Evolutionary conservation across 2,888 invertebrate species (phyloP), one percentile per base, ranked within the genome.

Genomic region (Neoaliturus tenellus): DNA sequence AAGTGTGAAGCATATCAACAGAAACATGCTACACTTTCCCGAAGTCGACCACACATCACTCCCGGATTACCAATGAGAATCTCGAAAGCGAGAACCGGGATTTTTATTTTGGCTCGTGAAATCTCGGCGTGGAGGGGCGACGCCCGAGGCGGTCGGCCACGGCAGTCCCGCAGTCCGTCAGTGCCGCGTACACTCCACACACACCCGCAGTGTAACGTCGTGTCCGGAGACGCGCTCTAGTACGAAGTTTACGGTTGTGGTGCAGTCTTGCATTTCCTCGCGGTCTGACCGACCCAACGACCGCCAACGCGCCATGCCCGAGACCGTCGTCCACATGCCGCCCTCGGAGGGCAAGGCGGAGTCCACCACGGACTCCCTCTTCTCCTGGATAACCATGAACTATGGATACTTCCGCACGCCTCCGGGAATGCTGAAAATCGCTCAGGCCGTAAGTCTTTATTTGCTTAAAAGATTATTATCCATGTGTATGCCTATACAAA

Each of bases 351-450:
- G 78, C 6, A 71, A 75, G 39, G 31, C 81, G 5, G 86, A 85
- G 62, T 83, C 84, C 14, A 85, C 84, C 41, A 87, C 93, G 88
- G 92, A 91, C 84, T 89, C 92, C 84, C 89, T 96, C 87, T 92
- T 93, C 87, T 92, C 93, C 87, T 95, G 95, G 94, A 93, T 96
- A 89, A 94, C 93, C 91, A 91, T 96, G 89, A 96, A 97, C 91
- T 89, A 94, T 88, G 93, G 94, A 89, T 97, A 98, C 91, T 97
- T 96, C 91, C 94, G 93, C 91, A 95, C 96, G 69, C 92, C 95
- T 89, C 96, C 97, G 82, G 97, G 97, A 88, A 92, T 96, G 88
- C 89, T 97, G 87, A 97, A 97, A 92, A 91, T 97, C 86, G 92
- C 94, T 25, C 93, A 97, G 92, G 91, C 97, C 93, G 97, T 97